phyloP scores from a whole-genome alignment of 2,888 invertebrate genomes.

The Osmoderma eremita region DNA sequence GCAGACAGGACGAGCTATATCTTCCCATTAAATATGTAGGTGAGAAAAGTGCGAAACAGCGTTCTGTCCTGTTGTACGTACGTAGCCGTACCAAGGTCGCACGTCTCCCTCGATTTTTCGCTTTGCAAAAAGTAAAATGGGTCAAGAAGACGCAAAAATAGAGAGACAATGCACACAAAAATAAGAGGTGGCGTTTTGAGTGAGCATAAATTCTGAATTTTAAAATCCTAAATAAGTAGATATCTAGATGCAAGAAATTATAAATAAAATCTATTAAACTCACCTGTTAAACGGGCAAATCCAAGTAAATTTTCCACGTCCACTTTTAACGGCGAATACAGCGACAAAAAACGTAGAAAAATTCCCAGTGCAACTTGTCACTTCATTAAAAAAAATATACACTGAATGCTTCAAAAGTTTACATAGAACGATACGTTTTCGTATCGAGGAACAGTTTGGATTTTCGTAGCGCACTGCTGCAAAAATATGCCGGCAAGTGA shows the following conservation, averaged over 20 bases:
- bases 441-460: too few relatives aligned
- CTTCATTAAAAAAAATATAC: slow-evolving; percentile 16
- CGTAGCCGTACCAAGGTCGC: slow-evolving; percentile 10
- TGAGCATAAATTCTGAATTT: too few relatives aligned
- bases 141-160: slow-evolving; percentile 7
- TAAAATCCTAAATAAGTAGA: neutral
- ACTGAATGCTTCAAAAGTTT: slow-evolving; percentile 12
- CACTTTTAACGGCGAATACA: slow-evolving; percentile 11
- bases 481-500: neutral
- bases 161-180: too few relatives aligned
- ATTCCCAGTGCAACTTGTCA: slow-evolving; percentile 25
- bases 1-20: slow-evolving; percentile 12
- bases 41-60: slow-evolving; percentile 5
- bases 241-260: slow-evolving; percentile 3
- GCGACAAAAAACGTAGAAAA: slow-evolving; percentile 9
- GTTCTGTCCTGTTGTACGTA: neutral
- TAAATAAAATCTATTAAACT: slow-evolving; percentile 2
- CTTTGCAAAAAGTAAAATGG: slow-evolving; percentile 7
- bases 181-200: too few relatives aligned
- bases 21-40: slow-evolving; percentile 17
- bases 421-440: neutral
- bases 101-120: neutral
- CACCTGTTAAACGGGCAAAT: slow-evolving; percentile 23
- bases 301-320: slow-evolving; percentile 22
- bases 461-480: neutral